A percentile compares a stretch with the other conserved stretches of the same genome.
Evolutionary conservation across 1,140 invertebrate species (phyloP).

Genomic region (Microplitis mediator): DNA sequence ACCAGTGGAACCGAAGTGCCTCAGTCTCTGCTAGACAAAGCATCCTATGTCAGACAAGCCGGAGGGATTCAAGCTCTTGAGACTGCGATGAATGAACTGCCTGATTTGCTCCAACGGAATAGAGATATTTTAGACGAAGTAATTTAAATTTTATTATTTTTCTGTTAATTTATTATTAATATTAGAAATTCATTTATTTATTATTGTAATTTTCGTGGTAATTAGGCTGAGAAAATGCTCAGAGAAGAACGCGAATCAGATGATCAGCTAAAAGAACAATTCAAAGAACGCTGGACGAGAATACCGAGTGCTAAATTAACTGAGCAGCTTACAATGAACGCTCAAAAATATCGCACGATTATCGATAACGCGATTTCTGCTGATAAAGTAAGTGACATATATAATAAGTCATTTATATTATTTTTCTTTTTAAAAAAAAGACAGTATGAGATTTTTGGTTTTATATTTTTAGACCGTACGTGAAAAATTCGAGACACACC

Average conservation of each 20-base stretch:
- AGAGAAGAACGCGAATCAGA: slow-evolving; percentile 93
- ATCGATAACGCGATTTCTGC: slow-evolving; percentile 87
- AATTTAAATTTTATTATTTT: slow-evolving; percentile 14
- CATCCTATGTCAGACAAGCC: slow-evolving; percentile 70
- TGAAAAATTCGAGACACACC: slow-evolving; percentile 84
- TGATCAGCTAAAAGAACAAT: slow-evolving; percentile 84
- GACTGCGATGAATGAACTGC: slow-evolving; percentile 78
- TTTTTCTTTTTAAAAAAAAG: neutral
- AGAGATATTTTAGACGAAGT: slow-evolving; percentile 95
- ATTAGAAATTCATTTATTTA: neutral
- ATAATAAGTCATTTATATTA: slow-evolving; percentile 10
- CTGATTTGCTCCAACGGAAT: slow-evolving; percentile 88
- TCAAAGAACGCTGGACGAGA: slow-evolving; percentile 90
- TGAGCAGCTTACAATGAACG: slow-evolving; percentile 84
- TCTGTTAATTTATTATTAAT: neutral
- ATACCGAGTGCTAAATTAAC: slow-evolving; percentile 88
- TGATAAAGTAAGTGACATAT: slow-evolving; percentile 64
- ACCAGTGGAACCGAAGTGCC: slow-evolving; percentile 78
- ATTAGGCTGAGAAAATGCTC: slow-evolving; percentile 80
- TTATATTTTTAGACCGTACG: slow-evolving; percentile 70
- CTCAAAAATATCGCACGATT: slow-evolving; percentile 89
- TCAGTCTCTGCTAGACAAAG: slow-evolving; percentile 89
- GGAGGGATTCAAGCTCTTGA: slow-evolving; percentile 72
- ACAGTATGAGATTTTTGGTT: neutral
- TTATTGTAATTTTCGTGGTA: slow-evolving; percentile 11